Conservation (phyloP, 2,113 vertebrate species). For the western clawed frog (Xenopus tropicalis) region UCB_Xtro_10.0 CM004448.2:97950501-97951000, state of each 20-base stretch:
- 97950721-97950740: conserved; percentile 14
- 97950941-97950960: too few species aligned
- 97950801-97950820: background rate
- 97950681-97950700: conserved; percentile 29
- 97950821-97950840: background rate
- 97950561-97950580: conserved; percentile 37
- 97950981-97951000: too few species aligned
- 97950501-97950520: conserved; percentile 11
- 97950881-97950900: too few species aligned
- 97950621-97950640: conserved; percentile 38
- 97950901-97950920: too few species aligned
- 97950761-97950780: background rate
- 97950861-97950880: too few species aligned
- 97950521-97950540: background rate
- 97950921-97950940: too few species aligned
- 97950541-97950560: conserved; percentile 38
- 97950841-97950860: background rate
- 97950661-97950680: conserved; percentile 20
- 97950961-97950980: too few species aligned
- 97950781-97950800: background rate
- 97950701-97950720: conserved; percentile 14
- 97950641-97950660: conserved; percentile 26
- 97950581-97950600: conserved; percentile 31
- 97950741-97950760: conserved; percentile 25
- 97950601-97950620: conserved; percentile 28